phyloP scores from a whole-genome alignment of 2,113 vertebrate genomes.

The Tetrao urogallus region DNA sequence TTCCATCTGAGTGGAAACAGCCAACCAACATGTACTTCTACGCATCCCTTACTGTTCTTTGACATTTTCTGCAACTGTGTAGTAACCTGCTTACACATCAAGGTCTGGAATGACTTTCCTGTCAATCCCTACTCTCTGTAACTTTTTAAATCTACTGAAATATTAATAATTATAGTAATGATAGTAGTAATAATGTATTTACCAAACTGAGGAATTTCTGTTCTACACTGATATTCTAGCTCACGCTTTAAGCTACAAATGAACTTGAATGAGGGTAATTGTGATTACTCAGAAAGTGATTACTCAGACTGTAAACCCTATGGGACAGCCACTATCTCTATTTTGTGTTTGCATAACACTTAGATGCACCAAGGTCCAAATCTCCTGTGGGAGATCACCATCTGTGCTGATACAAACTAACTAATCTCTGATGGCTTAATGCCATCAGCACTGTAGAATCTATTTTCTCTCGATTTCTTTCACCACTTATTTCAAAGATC shows the following conservation, averaged over 20 bases:
- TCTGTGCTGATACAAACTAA: slow-evolving; percentile 58
- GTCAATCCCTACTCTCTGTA: background rate
- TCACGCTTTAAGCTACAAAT: background rate
- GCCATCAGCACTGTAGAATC: background rate
- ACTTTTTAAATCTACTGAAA: background rate
- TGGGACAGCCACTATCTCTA: slow-evolving; percentile 38
- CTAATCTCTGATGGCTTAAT: slow-evolving; percentile 40
- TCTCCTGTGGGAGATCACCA: slow-evolving; percentile 29
- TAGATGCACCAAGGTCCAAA: slow-evolving; percentile 23
- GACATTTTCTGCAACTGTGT: rapidly evolving
- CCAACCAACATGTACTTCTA: background rate
- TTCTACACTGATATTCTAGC: background rate
- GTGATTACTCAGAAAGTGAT: background rate
- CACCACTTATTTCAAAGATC: background rate
- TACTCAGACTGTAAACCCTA: slow-evolving; percentile 13
- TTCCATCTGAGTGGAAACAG: background rate
- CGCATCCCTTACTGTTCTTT: background rate
- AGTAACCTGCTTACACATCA: background rate
- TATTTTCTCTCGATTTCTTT: slow-evolving; percentile 35
- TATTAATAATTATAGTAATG: background rate
- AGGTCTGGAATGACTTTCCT: background rate
- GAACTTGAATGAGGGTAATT: slow-evolving; percentile 30
- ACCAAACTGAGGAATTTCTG: background rate
- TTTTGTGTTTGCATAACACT: slow-evolving; percentile 42
- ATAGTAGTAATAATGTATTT: background rate